Conservation (phyloP, 2,888 invertebrate species). For the Nomada fucata region DNA sequence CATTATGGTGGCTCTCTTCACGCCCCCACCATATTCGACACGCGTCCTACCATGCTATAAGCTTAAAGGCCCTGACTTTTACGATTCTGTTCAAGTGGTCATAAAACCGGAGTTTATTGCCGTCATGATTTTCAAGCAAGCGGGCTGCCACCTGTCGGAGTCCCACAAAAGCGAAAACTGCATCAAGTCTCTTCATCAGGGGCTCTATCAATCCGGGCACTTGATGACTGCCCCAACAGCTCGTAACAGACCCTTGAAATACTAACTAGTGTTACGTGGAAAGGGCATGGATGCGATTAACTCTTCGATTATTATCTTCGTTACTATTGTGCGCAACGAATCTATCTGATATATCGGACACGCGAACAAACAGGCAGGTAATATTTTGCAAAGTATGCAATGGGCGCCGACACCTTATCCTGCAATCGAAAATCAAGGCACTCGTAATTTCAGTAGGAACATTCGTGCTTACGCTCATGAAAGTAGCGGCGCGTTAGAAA, state of each 20-base stretch:
- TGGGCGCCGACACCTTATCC: too few relatives aligned
- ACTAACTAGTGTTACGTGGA: neutral
- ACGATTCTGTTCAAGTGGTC: conserved; percentile 86
- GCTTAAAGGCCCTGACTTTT: conserved; percentile 85
- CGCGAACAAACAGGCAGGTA: too few relatives aligned
- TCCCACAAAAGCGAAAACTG: conserved; percentile 78
- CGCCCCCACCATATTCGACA: conserved; percentile 83
- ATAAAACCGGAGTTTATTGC: conserved; percentile 86
- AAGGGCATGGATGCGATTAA: neutral
- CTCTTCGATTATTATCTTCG: too few relatives aligned
- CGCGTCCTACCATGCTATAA: conserved; percentile 82
- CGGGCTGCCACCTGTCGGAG: conserved; percentile 84
- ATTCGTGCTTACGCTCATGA: neutral
- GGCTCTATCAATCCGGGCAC: conserved; percentile 52
- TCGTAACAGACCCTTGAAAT: conserved; percentile 10
- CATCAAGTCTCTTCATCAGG: conserved; percentile 68
- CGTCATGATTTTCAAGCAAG: conserved; percentile 85
- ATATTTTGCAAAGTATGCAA: neutral
- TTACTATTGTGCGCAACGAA: neutral
- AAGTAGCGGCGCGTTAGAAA: neutral
- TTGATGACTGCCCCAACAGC: conserved; percentile 27
- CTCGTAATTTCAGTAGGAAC: neutral
- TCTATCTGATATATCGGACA: neutral
- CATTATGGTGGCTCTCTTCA: conserved; percentile 71
- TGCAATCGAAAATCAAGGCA: too few relatives aligned